Conservation (phyloP, 2,113 vertebrate species). For the Carassius gibelio region DNA sequence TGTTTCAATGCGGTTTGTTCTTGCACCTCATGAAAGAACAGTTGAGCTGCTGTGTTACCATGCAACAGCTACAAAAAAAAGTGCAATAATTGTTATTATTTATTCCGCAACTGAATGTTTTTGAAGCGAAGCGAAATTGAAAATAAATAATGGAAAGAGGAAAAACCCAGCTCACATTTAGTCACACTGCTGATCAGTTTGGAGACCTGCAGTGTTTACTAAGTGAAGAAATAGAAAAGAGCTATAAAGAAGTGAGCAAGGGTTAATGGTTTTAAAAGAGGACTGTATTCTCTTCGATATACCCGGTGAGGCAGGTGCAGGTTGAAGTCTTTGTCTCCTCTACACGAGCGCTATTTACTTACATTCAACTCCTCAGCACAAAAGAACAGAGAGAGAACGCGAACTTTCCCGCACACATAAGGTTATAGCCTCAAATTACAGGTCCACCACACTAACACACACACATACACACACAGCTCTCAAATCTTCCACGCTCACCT, state of each 20-base stretch:
- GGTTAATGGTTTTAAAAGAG: constrained; percentile 51
- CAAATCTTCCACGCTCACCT: constrained; percentile 28
- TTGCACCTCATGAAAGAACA: background rate
- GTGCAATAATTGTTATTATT: no score
- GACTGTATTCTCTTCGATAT: constrained; percentile 37
- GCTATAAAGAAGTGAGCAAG: constrained; percentile 32
- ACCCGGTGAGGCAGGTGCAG: constrained; percentile 52
- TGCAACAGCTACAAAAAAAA: no score
- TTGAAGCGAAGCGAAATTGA: background rate
- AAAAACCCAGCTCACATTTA: background rate
- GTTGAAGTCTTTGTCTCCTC: constrained; percentile 38
- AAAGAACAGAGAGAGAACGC: constrained; percentile 26
- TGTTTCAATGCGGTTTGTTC: background rate
- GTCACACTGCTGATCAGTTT: background rate
- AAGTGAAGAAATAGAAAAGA: constrained; percentile 7
- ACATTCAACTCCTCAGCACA: constrained; percentile 41
- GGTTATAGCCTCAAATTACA: constrained; percentile 48
- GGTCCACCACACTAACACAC: constrained; percentile 36
- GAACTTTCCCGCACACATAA: constrained; percentile 39
- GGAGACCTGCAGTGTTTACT: background rate
- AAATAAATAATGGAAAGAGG: background rate
- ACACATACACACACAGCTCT: constrained; percentile 30
- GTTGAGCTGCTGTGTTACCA: no score
- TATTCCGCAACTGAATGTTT: no score
- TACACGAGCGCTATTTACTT: constrained; percentile 50